phyloP scores from a whole-genome alignment of 2,797 vertebrate species.

The Phalanger gymnotis region DNA sequence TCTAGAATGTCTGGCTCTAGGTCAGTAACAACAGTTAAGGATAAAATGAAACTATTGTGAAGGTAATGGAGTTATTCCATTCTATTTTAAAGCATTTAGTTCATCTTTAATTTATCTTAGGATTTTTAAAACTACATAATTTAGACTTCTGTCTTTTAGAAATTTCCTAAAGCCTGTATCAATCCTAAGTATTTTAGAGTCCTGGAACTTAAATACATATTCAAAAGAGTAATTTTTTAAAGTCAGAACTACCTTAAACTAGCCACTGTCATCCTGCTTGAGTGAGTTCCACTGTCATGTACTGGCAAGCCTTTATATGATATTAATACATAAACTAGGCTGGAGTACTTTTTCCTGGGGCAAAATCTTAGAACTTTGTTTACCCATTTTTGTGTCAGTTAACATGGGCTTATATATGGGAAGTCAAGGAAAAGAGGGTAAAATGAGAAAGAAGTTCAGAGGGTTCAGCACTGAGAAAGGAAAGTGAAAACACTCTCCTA shows the following conservation, averaged over 20 bases:
- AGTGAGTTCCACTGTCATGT: background rate
- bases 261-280: background rate
- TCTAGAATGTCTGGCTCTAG: too few relatives aligned
- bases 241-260: background rate
- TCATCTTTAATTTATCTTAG: too few relatives aligned
- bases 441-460: background rate
- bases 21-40: too few relatives aligned
- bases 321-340: background rate
- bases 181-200: too few relatives aligned
- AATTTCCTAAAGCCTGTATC: too few relatives aligned
- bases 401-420: background rate
- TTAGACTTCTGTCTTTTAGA: too few relatives aligned
- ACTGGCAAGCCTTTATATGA: background rate
- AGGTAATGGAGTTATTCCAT: too few relatives aligned
- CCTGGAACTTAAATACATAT: background rate
- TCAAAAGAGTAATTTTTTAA: background rate
- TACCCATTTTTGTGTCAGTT: background rate
- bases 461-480: background rate
- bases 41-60: too few relatives aligned
- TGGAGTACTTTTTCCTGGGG: background rate
- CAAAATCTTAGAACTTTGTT: background rate
- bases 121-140: too few relatives aligned
- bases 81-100: too few relatives aligned
- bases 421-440: background rate
- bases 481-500: background rate